A percentile compares a stretch with the other conserved stretches of the same genome.
Evolutionary conservation across 2,797 vertebrate genomes (phyloP).

Genomic region (Ceyx erithaca): DNA sequence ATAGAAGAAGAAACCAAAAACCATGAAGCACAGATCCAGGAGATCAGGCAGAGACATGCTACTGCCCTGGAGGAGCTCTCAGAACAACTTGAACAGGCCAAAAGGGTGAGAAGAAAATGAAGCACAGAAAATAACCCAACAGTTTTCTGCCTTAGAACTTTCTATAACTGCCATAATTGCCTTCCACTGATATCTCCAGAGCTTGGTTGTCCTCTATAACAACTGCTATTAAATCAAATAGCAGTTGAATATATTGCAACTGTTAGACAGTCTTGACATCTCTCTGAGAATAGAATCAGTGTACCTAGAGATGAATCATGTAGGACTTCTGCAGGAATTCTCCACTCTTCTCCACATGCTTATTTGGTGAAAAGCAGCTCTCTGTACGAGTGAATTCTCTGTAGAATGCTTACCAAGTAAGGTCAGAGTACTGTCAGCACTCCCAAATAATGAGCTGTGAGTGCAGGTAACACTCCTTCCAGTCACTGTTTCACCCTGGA

Average conservation of each 20-base stretch:
- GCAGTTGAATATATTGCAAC: not conserved
- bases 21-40: conserved; percentile 95
- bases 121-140: not conserved
- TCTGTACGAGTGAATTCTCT: not conserved
- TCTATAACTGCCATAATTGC: not conserved
- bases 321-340: not conserved
- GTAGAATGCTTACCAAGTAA: not conserved
- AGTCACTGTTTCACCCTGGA: not conserved
- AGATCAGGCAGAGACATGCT: conserved; percentile 92
- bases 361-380: not conserved
- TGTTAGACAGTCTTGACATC: not conserved
- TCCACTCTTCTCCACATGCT: not conserved
- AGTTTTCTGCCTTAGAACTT: not conserved
- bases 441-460: not conserved
- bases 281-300: not conserved
- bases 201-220: not conserved
- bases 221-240: not conserved
- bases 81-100: conserved; percentile 95
- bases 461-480: not conserved
- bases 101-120: conserved; percentile 83
- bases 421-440: not conserved
- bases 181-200: not conserved
- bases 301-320: not conserved
- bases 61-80: conserved; percentile 92
- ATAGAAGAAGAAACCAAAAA: conserved; percentile 95